phyloP scores from a whole-genome alignment of 2,888 invertebrate genomes.

The Macaria liturata region DNA sequence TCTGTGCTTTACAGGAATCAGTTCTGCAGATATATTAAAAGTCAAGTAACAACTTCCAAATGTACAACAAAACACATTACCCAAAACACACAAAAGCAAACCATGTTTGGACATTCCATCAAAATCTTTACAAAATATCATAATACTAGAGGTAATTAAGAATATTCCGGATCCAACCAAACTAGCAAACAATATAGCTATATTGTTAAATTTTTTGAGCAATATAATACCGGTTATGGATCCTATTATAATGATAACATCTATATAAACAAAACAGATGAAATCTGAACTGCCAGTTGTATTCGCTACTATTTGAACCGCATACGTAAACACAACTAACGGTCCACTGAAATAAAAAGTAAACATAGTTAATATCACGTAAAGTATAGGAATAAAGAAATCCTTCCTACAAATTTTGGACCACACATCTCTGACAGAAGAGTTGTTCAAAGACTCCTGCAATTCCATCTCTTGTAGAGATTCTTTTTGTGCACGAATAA shows the following conservation, averaged over 20 bases:
- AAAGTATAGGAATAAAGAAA: conserved; percentile 3
- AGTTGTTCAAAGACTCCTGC: conserved; percentile 1
- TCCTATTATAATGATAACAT: conserved; percentile 3
- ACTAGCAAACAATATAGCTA: conserved; percentile 5
- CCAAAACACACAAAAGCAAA: conserved; percentile 12
- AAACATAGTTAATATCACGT: conserved; percentile 4
- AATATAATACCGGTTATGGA: conserved; percentile 5
- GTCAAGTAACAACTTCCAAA: conserved; percentile 26
- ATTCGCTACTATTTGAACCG: conserved; percentile 10
- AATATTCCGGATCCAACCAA: conserved; percentile 1
- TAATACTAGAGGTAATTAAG: conserved; percentile 4
- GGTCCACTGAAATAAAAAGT: conserved; percentile 10
- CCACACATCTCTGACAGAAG: conserved; percentile 2
- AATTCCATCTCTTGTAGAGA: background rate
- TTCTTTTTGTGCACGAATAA: conserved; percentile 25
- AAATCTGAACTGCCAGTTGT: conserved; percentile 9
- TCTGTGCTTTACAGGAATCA: conserved; percentile 37
- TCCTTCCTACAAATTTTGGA: conserved; percentile 4
- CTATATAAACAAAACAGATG: conserved; percentile 9
- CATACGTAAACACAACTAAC: conserved; percentile 11
- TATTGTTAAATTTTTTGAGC: conserved; percentile 5
- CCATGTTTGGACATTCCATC: background rate
- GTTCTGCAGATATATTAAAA: conserved; percentile 28
- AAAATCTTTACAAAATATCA: conserved; percentile 6
- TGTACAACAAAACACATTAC: conserved; percentile 11